These are phyloP conservation scores for Brachypodius melanocephalos DNA, from an alignment of 2,113 vertebrate species.

Conservation along the genomic window DNA sequence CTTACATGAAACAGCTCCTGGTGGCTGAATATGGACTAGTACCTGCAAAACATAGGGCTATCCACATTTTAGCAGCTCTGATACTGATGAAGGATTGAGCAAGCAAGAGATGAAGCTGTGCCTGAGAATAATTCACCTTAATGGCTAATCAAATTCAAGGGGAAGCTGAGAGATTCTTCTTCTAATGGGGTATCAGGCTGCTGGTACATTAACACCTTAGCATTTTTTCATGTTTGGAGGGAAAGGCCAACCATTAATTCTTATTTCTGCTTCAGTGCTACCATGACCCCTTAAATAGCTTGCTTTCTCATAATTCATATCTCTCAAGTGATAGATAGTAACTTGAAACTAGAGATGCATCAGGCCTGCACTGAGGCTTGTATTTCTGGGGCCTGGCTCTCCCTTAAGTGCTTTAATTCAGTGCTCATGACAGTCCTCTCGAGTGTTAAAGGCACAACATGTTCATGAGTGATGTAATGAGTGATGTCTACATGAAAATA, in stretches of 20 bases:
- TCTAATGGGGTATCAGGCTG: not conserved
- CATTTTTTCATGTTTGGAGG: not conserved
- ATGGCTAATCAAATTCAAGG: not conserved
- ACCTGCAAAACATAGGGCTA: not conserved
- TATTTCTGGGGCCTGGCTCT: not conserved
- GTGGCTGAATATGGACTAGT: not conserved
- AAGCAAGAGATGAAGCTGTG: not conserved
- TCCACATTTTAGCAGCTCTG: not conserved
- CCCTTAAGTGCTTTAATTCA: constrained; percentile 14
- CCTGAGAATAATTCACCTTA: not conserved
- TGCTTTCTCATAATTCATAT: not conserved
- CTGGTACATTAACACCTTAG: not conserved
- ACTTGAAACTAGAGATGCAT: not conserved
- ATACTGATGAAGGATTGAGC: not conserved
- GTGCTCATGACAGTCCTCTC: not conserved
- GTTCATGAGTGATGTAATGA: not conserved
- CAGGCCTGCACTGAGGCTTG: not conserved
- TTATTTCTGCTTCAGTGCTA: not conserved
- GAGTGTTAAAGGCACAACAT: not conserved
- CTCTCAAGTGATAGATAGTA: not conserved
- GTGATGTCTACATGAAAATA: not conserved
- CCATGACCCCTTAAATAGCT: not conserved
- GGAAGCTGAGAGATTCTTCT: not conserved
- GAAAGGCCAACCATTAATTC: not conserved
- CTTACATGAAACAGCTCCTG: not conserved